Evolutionary conservation across 2,888 invertebrate species (phyloP), one percentile per base, ranked within the genome.

Genomic region (Loripinus fragilis): DNA sequence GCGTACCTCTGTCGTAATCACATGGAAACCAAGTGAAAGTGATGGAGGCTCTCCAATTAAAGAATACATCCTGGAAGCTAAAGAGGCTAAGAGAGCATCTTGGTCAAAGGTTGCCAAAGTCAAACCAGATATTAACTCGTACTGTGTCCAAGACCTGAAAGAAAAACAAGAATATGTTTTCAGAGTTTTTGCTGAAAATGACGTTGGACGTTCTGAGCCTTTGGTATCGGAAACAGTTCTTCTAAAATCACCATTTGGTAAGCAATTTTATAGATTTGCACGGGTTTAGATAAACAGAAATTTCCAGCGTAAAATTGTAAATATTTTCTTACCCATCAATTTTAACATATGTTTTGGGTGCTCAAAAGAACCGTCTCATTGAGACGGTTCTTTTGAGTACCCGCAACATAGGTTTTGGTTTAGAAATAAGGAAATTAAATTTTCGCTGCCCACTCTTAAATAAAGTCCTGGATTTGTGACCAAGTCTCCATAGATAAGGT

Each of bases 101-200:
- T 92, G 91, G 91, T 95, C 98, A 92, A 95, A 97, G 76, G 98
- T 98, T 83, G 96, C 97, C 93, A 97, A 97, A 90, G 97, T 98
- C 96, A 97, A 98, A 93, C 82, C 91, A 20, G 86, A 87, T 72
- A 86, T 90, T 71, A 90, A 89, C 66, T 85, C 87, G 7, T 92
- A 89, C 87, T 83, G 86, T 48, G 91, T 89, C 0, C 90, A 89
- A 68, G 90, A 92, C 69, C 88, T 94, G 64, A 87, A 87, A 60
- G 89, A 88, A 48, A 87, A 86, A 35, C 86, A 98, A 64, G 92
- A 92, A 64, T 93, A 93, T 82, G 86, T 90, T 80, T 92, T 93
- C 89, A 83, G 92, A 60, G 91, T 93, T 41, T 87, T 89, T 60
- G 93, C 93, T 48, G 91, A 92, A 72, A 93, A 93, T 82, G 74